Conservation (phyloP, 2,888 invertebrate species). For the Lamproptera curius region DNA sequence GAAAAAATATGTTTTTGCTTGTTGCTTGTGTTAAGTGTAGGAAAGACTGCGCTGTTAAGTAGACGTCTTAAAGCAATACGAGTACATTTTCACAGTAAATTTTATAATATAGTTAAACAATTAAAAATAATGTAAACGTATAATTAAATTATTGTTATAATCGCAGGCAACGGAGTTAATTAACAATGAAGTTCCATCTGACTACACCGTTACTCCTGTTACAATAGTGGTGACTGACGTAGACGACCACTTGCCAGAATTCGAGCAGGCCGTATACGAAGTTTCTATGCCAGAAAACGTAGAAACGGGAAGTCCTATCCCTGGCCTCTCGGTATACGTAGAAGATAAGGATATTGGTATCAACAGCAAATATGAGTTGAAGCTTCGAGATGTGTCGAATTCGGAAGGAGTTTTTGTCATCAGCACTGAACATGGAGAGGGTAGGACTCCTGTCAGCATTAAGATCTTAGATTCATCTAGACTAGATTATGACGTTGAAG, state of each 20-base stretch:
- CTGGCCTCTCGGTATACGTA: conserved; percentile 85
- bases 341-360: conserved; percentile 85
- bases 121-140: conserved; percentile 25
- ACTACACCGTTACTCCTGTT: conserved; percentile 82
- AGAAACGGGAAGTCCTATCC: conserved; percentile 82
- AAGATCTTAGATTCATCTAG: conserved; percentile 81
- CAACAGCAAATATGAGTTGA: conserved; percentile 84
- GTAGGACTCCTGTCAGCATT: conserved; percentile 85
- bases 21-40: no score
- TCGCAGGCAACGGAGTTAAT: conserved; percentile 85
- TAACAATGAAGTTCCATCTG: conserved; percentile 83
- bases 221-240: conserved; percentile 89
- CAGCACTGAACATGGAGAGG: conserved; percentile 82
- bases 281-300: conserved; percentile 88
- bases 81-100: no score
- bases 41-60: no score
- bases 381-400: conserved; percentile 78
- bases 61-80: no score
- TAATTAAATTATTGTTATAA: conserved; percentile 30
- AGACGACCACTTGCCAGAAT: conserved; percentile 86
- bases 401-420: conserved; percentile 80
- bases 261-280: conserved; percentile 81
- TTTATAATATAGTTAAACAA: no score
- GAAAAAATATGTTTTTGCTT: no score
- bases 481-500: conserved; percentile 84